Conservation (phyloP, 2,113 vertebrate genomes). For the Lasiurus cinereus region DNA sequence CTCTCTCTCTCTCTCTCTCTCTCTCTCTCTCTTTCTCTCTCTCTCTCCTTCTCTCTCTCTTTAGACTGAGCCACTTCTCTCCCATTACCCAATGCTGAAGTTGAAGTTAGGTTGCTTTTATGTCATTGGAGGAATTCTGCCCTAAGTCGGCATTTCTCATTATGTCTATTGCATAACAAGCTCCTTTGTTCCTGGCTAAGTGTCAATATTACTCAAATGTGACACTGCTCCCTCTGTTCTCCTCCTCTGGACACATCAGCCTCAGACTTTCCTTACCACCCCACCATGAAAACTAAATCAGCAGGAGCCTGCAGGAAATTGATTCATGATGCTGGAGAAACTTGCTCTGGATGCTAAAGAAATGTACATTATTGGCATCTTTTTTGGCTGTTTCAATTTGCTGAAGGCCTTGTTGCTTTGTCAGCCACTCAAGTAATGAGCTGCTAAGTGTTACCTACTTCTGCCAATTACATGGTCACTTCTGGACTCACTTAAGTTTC, state of each 20-base stretch:
- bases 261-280: not conserved
- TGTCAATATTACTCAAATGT: slow-evolving; percentile 17
- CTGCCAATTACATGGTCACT: not conserved
- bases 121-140: not conserved
- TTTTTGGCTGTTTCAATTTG: slow-evolving; percentile 3
- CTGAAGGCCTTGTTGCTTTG: not conserved
- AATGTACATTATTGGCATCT: not conserved
- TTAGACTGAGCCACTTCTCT: not conserved
- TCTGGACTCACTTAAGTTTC: not conserved
- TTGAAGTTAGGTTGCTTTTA: not conserved
- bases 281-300: not conserved
- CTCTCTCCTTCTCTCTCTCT: no score
- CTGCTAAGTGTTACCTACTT: not conserved
- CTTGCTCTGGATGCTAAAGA: not conserved
- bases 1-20: not conserved
- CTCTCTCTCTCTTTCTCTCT: no score
- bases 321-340: not conserved
- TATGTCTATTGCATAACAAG: slow-evolving; percentile 59
- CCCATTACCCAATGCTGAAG: not conserved
- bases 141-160: slow-evolving; percentile 41
- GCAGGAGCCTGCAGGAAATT: not conserved
- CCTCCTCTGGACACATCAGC: not conserved
- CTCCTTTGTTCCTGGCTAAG: slow-evolving; percentile 31
- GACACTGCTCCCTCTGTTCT: slow-evolving; percentile 48
- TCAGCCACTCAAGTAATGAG: not conserved